phyloP scores from a whole-genome alignment of 2,888 invertebrate genomes.

The Stenodera caucasica region DNA sequence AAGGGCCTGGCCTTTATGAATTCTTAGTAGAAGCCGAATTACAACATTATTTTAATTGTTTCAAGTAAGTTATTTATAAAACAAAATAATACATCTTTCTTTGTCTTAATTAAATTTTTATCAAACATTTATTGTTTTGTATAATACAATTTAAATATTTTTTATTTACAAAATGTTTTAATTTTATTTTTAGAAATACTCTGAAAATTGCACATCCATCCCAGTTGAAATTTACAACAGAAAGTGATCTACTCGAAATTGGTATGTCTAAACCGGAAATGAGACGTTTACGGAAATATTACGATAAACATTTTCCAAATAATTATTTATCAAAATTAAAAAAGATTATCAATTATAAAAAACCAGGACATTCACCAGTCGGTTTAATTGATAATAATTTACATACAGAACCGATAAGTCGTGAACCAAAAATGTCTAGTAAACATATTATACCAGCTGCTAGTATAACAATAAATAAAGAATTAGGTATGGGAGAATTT shows the following conservation, averaged over 20 bases:
- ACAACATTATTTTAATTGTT: slow-evolving; percentile 84
- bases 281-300: slow-evolving; percentile 89
- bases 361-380: slow-evolving; percentile 53
- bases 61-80: slow-evolving; percentile 62
- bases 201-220: slow-evolving; percentile 86
- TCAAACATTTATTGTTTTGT: background rate
- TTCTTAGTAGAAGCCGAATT: slow-evolving; percentile 94
- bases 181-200: slow-evolving; percentile 68
- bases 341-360: slow-evolving; percentile 71
- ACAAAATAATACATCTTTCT: background rate
- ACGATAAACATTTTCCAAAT: slow-evolving; percentile 91
- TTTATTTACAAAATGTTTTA: no score
- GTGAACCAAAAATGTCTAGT: slow-evolving; percentile 68
- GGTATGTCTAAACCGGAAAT: slow-evolving; percentile 96
- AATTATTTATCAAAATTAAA: slow-evolving; percentile 91
- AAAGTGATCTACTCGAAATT: slow-evolving; percentile 87
- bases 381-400: slow-evolving; percentile 40
- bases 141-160: background rate
- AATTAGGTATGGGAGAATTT: slow-evolving; percentile 95
- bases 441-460: slow-evolving; percentile 85
- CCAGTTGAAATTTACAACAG: slow-evolving; percentile 92
- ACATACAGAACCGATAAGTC: slow-evolving; percentile 32
- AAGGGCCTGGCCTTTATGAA: slow-evolving; percentile 75
- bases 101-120: slow-evolving; percentile 9
- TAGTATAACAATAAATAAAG: slow-evolving; percentile 90